phyloP scores from a whole-genome alignment of 2,888 invertebrate genomes.

The Mantis religiosa region DNA sequence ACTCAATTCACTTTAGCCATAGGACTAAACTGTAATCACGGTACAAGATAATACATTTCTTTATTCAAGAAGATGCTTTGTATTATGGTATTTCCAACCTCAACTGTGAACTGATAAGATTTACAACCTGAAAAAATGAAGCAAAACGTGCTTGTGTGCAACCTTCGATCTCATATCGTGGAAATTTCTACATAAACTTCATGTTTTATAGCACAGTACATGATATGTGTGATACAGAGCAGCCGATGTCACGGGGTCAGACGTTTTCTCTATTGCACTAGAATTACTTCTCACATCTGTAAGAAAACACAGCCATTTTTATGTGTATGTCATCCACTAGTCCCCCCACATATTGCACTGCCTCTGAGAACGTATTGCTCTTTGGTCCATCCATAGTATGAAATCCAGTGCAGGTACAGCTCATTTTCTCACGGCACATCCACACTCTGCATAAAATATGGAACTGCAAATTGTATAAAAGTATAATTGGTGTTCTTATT shows the following conservation, averaged over 20 bases:
- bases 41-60: no score
- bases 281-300: not conserved
- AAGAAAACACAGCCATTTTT: not conserved
- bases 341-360: not conserved
- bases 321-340: not conserved
- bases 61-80: no score
- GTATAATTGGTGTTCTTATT: no score
- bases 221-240: not conserved
- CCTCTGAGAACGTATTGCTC: not conserved
- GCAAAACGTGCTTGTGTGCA: not conserved
- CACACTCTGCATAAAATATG: no score
- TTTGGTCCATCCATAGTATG: not conserved
- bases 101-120: no score
- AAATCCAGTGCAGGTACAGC: not conserved
- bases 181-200: not conserved
- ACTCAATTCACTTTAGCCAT: no score
- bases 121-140: no score
- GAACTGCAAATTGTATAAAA: no score
- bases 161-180: not conserved
- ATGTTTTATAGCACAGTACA: not conserved
- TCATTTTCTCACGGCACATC: not conserved
- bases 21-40: no score
- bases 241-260: not conserved
- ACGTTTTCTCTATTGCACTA: not conserved
- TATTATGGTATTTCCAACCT: no score